A percentile compares a stretch with the other conserved stretches of the same genome.
phyloP scores from a whole-genome alignment of 2,113 vertebrate species.

The Colaptes auratus region DNA sequence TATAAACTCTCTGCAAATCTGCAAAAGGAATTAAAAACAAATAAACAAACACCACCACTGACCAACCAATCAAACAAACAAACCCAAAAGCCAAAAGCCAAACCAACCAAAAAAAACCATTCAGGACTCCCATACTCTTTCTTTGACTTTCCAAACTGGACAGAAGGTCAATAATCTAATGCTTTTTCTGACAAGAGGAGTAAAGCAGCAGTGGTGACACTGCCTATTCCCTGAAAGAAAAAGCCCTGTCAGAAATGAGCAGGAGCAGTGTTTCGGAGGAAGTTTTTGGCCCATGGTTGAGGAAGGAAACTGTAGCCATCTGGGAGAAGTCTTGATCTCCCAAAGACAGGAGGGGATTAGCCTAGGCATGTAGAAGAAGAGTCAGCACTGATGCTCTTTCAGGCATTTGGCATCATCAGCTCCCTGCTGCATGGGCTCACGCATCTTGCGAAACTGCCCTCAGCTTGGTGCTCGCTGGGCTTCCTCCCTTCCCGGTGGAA shows the following conservation, averaged over 20 bases:
- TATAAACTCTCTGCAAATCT: conserved; percentile 71
- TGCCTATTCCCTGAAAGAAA: background rate
- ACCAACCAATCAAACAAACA: too few relatives aligned
- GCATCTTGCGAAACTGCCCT: background rate
- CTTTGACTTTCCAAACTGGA: background rate
- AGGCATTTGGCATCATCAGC: background rate
- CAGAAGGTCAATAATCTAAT: background rate
- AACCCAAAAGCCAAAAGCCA: too few relatives aligned
- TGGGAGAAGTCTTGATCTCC: background rate
- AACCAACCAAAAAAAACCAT: background rate
- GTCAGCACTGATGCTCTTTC: background rate
- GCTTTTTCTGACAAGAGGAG: background rate
- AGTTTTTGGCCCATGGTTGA: background rate
- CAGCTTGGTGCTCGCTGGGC: background rate
- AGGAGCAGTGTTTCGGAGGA: background rate
- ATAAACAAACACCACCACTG: too few relatives aligned
- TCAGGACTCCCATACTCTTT: background rate
- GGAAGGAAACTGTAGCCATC: background rate
- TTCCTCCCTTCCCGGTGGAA: background rate
- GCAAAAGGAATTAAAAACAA: background rate
- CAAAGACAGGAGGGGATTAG: background rate
- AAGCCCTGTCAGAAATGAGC: background rate
- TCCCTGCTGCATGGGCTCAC: background rate
- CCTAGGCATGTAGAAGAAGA: background rate
- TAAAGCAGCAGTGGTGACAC: background rate